Base-by-base conservation (phyloP, 2,888 invertebrate species). In the Nebria brevicollis region DNA sequence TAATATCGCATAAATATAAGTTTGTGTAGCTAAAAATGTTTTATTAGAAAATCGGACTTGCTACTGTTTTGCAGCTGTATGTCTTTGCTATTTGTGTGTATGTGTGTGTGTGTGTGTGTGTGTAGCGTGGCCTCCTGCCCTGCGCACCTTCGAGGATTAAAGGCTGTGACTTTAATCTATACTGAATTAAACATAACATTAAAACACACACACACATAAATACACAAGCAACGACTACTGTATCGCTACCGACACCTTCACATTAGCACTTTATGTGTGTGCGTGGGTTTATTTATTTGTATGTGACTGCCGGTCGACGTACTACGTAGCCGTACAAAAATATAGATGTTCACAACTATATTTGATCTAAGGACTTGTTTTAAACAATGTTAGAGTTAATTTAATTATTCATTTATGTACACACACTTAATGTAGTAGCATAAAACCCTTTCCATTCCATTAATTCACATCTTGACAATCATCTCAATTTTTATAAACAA, bases 141-240 rank as follows among this genome's bases (percentile, higher is more conserved):
- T 70, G 70, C 15, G 70, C 70, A 70, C 70, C 70, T 70, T 15
- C 83, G 85, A 85, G 86, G 86, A 86, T 87, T 86, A 87, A 86
- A 70, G 70, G 20, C 85, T 85, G 85, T 86, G 86, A 86, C 86
- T 87, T 86, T 87, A 87, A 86, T 86, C 86, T 86, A 84, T 86
- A 85, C 85, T 87, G 87, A 86, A 87, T 87, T 86, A 86, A 86
- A 86, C 85, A 86, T 87, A 84, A 54, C 54, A 54, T 13, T 34
- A 34, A 54, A 8, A 54, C 54, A 54, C 54, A 54, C 54, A 54
- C 83, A 84, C 54, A 54, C 54, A 54, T 54, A 54, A 8, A 54
- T 54, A 54, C 54, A 54, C 54, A 54, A 54, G 2, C 54, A 54
- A 54, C 54, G 54, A 11, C 8, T 54, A 54, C 54, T 54, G 54